Percentiles rank a stretch among this genome's conserved stretches.
phyloP scores from a whole-genome alignment of 2,888 invertebrate species.

The Mechanitis mazaeus region DNA sequence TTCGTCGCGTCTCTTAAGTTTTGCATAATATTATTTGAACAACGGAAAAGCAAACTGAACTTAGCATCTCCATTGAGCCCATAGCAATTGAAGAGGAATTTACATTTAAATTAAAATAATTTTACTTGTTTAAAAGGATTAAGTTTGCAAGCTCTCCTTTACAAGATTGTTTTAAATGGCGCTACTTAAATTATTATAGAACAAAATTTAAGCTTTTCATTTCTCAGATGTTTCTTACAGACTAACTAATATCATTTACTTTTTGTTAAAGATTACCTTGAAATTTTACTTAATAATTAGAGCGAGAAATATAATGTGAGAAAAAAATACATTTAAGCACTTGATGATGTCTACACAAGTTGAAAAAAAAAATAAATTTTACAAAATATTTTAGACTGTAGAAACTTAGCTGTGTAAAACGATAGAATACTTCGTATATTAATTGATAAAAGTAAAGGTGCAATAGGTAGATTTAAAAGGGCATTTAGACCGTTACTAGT shows the following conservation, averaged over 20 bases:
- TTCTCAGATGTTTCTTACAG: conserved; percentile 3
- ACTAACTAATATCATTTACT: not conserved
- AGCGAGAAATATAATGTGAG: no score
- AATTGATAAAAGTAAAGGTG: not conserved
- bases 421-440: not conserved
- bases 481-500: not conserved
- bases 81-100: conserved; percentile 52
- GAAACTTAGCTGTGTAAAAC: not conserved
- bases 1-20: conserved; percentile 43
- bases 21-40: conserved; percentile 59
- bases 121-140: conserved; percentile 64
- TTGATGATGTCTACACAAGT: not conserved
- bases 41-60: conserved; percentile 48
- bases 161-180: conserved; percentile 16
- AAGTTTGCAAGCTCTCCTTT: conserved; percentile 48
- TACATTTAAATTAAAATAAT: conserved; percentile 66
- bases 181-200: conserved; percentile 16
- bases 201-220: conserved; percentile 11
- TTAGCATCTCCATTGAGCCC: conserved; percentile 49
- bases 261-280: no score
- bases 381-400: conserved; percentile 1
- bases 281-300: no score
- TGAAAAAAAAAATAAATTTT: conserved; percentile 1
- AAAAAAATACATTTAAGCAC: not conserved
- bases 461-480: no score